Base-by-base conservation (phyloP, 2,888 invertebrate genomes). In the Napeogenes inachia region DNA sequence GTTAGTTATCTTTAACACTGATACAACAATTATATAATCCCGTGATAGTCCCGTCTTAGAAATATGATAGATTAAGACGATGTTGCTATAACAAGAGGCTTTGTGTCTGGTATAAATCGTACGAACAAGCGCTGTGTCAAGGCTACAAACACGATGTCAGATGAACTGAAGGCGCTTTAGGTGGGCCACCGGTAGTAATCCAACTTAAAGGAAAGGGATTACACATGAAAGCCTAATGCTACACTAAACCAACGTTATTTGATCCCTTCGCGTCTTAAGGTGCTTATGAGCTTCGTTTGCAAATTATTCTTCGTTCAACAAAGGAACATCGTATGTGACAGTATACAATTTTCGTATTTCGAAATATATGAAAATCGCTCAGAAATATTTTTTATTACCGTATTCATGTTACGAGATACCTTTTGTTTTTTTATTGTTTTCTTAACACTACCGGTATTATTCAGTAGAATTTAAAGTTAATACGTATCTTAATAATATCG, bases 141-240 rank as follows among this genome's bases (percentile, higher is more conserved):
- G 74, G 74, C 73, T 75, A 77, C 79, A 78, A 80, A 82, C 75
- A 78, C 77, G 74, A 73, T 76, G 82, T 82, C 81, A 84, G 77
- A 75, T 75, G 73, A 77, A 78, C 78, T 77, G 75, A 79, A 80
- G 78, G 75, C 76, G 79, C 81, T 82, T 82, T 79, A 81, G 81
- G 81, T 77, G 79, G 78, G 81, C 82, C 81, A 78, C 67, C 62
- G 68, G 68, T 71, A 64, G 81, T 87, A 87, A 88, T 85, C 86
- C 86, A 78, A 85, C 84, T 86, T 85, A 82, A 79, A 75, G 78
- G 78, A 75, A 10, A 78, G 75, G 85, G 87, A 85, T 87, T 87
- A 87, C 80, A 76, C 71, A 75, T 79, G 80, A 80, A 83, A 80
- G 82, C 83, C 79, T 85, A 82, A 85, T 81, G 81, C 80, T 74